Conservation (phyloP, 2,888 invertebrate genomes). For the Rotaria sp. region DNA sequence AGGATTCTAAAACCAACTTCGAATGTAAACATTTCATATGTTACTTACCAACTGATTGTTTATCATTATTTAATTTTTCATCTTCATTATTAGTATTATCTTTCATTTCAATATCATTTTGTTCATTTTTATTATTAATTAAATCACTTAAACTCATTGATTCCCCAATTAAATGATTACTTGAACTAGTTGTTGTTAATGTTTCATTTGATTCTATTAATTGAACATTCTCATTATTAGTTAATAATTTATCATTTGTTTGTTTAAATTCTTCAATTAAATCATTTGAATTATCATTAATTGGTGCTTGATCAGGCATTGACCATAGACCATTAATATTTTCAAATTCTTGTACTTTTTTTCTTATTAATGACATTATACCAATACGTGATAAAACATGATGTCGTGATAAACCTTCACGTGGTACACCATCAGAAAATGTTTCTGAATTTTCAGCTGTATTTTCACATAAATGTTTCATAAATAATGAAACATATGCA, state of each 20-base stretch:
- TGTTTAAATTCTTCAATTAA: constrained; percentile 52
- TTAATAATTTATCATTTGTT: neutral
- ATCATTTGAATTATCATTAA: constrained; percentile 55
- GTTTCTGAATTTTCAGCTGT: constrained; percentile 73
- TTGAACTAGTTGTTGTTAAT: neutral
- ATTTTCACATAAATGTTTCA: constrained; percentile 99
- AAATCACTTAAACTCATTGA: constrained; percentile 31
- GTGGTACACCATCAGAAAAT: constrained; percentile 93
- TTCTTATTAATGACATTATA: constrained; percentile 94
- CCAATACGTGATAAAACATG: constrained; percentile 95
- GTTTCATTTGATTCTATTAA: neutral
- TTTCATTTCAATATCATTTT: constrained; percentile 17
- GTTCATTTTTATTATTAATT: neutral
- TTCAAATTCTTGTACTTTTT: constrained; percentile 98
- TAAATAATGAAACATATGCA: constrained; percentile 95
- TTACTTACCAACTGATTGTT: constrained; percentile 41
- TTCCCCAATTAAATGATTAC: constrained; percentile 21
- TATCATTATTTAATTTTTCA: neutral
- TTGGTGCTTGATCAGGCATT: constrained; percentile 65
- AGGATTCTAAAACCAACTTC: no score
- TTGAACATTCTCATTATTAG: neutral
- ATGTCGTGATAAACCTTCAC: constrained; percentile 90
- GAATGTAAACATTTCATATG: no score
- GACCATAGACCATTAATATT: constrained; percentile 93
- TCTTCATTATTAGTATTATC: constrained; percentile 40